A percentile compares a stretch with the other conserved stretches of the same genome.
Conservation (phyloP, 2,888 invertebrate genomes). For the Vannuccia rotundouncinata region DNA sequence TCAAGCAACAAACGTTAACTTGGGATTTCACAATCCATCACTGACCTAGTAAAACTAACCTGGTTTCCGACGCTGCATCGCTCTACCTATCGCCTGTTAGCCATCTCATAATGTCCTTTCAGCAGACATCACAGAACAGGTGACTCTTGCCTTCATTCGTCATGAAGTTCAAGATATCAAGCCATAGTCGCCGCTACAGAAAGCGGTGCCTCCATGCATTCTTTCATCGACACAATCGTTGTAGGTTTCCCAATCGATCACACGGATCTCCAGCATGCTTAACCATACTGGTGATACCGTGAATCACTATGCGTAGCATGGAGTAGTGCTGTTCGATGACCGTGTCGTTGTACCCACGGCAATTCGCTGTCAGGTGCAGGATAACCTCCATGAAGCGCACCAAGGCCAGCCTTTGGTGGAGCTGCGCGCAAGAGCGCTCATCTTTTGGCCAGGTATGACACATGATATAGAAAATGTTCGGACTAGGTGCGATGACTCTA, state of each 20-base stretch:
- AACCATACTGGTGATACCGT: neutral
- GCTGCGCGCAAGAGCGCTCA: neutral
- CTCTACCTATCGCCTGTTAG: neutral
- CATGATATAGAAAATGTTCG: neutral
- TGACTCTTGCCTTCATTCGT: neutral
- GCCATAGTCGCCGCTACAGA: neutral
- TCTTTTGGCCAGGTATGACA: conserved; percentile 1
- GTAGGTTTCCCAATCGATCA: neutral
- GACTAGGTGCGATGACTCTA: too few species aligned
- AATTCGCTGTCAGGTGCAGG: neutral
- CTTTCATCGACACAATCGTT: neutral
- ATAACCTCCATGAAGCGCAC: neutral
- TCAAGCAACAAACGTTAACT: conserved; percentile 28
- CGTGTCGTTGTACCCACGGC: neutral
- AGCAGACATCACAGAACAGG: conserved; percentile 8
- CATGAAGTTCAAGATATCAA: neutral
- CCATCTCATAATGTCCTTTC: neutral
- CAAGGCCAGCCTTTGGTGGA: neutral
- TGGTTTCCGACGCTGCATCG: neutral
- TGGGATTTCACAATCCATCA: conserved; percentile 21
- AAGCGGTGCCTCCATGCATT: neutral
- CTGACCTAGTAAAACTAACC: conserved; percentile 27
- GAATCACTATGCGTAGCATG: neutral
- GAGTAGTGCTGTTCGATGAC: neutral
- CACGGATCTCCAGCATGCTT: neutral